A percentile compares a stretch with the other conserved stretches of the same genome.
Conservation (phyloP, 2,797 vertebrate genomes). For the Brachyalestes nurse region DNA sequence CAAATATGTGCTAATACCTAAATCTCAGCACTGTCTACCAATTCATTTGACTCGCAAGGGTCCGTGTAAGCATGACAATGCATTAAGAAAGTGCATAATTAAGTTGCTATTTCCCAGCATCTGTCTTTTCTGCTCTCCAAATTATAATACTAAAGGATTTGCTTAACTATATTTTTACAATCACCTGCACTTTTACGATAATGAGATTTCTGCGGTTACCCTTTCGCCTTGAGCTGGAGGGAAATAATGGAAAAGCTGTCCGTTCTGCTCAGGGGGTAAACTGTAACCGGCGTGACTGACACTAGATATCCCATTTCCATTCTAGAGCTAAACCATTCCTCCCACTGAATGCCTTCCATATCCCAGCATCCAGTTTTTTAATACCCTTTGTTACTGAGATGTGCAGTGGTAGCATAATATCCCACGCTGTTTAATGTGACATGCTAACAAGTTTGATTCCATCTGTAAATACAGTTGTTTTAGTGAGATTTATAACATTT, state of each 20-base stretch:
- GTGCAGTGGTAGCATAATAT: neutral
- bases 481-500: conserved; percentile 7
- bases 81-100: neutral
- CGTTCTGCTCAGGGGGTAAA: conserved; percentile 44
- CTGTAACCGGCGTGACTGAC: conserved; percentile 21
- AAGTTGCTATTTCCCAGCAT: neutral
- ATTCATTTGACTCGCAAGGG: conserved; percentile 61
- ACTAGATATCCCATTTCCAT: conserved; percentile 3
- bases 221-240: neutral
- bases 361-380: conserved; percentile 1
- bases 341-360: conserved; percentile 18
- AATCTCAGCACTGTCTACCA: conserved; percentile 63
- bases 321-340: conserved; percentile 1
- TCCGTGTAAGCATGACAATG: conserved; percentile 63
- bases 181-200: conserved; percentile 16
- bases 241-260: conserved; percentile 51
- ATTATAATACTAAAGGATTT: conserved; percentile 6
- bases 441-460: conserved; percentile 22
- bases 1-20: conserved; percentile 62
- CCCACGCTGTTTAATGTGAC: conserved; percentile 22
- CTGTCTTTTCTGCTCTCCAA: neutral
- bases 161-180: neutral
- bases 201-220: conserved; percentile 17
- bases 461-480: conserved; percentile 21
- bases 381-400: neutral